Evolutionary conservation across 2,797 vertebrate species (phyloP).

Genomic region (Iguana delicatissima): DNA sequence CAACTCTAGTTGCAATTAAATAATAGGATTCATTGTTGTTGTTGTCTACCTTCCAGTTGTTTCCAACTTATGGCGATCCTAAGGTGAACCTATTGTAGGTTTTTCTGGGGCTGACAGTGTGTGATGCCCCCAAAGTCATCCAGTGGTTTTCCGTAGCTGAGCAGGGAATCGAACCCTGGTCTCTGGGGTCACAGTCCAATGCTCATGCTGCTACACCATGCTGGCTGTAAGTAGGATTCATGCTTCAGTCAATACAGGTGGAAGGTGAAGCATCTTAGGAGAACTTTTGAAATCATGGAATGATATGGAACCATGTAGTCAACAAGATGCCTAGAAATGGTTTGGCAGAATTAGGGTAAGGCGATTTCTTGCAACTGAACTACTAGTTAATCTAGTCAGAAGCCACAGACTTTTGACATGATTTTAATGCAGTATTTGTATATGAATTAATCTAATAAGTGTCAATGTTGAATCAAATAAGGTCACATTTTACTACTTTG

Average conservation of each 20-base stretch:
- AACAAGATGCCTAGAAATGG: not conserved
- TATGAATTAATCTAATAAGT: slow-evolving; percentile 84
- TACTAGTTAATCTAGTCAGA: slow-evolving; percentile 67
- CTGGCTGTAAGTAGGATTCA: too few relatives aligned
- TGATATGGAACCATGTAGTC: not conserved
- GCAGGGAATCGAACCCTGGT: too few relatives aligned
- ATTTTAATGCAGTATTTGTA: slow-evolving; percentile 80
- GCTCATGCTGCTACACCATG: too few relatives aligned
- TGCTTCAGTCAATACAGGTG: not conserved
- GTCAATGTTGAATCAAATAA: slow-evolving; percentile 81
- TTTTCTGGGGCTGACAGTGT: too few relatives aligned
- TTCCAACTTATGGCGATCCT: too few relatives aligned
- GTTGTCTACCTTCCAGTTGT: too few relatives aligned
- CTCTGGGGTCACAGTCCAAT: too few relatives aligned
- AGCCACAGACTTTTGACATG: slow-evolving; percentile 70
- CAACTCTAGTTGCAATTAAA: too few relatives aligned
- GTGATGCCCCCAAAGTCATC: too few relatives aligned
- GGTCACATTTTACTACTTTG: slow-evolving; percentile 84
- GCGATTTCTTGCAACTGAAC: slow-evolving; percentile 52
- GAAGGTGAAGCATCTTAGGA: not conserved
- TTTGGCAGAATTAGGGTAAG: slow-evolving; percentile 48
- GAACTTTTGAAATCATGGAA: not conserved
- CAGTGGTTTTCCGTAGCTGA: too few relatives aligned
- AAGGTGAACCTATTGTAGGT: too few relatives aligned
- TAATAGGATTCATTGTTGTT: too few relatives aligned